These are phyloP conservation scores for Gymnocheta viridis DNA, from an alignment of 2,888 invertebrate genomes.

Conservation along the genomic window DNA sequence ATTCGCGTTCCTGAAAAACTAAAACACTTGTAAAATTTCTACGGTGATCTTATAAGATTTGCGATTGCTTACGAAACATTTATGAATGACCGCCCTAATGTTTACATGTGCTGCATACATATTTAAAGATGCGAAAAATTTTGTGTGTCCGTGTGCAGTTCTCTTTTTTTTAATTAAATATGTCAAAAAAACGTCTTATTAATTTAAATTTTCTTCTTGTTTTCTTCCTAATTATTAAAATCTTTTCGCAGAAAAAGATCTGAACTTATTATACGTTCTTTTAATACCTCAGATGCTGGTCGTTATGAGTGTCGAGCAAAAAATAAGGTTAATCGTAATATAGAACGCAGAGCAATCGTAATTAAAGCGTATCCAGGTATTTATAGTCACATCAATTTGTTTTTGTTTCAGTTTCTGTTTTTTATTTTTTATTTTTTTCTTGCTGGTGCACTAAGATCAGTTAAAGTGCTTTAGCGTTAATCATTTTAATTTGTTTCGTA, in stretches of 20 bases:
- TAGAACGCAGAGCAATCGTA: conserved; percentile 80
- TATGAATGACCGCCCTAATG: conserved; percentile 13
- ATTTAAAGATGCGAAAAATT: neutral
- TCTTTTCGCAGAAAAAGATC: conserved; percentile 88
- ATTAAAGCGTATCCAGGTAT: conserved; percentile 81
- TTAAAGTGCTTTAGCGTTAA: neutral
- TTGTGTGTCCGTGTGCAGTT: neutral
- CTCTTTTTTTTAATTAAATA: conserved; percentile 17
- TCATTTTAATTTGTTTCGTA: neutral
- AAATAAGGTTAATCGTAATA: conserved; percentile 81
- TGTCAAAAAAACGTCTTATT: conserved; percentile 37
- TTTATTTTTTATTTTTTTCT: neutral
- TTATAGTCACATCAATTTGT: conserved; percentile 50
- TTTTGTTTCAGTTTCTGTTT: conserved; percentile 18
- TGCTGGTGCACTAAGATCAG: neutral
- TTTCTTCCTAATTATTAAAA: conserved; percentile 44
- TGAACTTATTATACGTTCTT: conserved; percentile 90
- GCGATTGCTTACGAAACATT: neutral
- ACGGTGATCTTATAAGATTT: neutral
- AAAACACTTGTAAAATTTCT: neutral
- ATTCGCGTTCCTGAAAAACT: too few species aligned
- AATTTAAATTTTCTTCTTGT: conserved; percentile 27
- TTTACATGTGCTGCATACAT: neutral
- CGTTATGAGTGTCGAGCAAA: conserved; percentile 92
- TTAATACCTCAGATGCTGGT: conserved; percentile 89